These are phyloP conservation scores for Stomorhina lunata DNA, from an alignment of 2,888 invertebrate species.

Conservation along the genomic window DNA sequence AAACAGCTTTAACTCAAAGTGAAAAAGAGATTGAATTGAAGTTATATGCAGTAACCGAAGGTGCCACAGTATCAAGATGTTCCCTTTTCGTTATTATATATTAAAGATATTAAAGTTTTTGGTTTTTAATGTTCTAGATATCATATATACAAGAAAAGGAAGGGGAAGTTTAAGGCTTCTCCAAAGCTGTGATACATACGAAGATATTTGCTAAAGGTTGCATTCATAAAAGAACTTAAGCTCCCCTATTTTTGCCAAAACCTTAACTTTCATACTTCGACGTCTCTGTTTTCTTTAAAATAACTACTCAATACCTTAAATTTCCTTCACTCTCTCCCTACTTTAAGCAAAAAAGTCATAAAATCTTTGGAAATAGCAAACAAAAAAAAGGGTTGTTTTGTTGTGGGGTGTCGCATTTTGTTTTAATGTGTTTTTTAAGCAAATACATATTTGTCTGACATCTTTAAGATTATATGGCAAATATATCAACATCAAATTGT, in stretches of 20 bases:
- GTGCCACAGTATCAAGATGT: not conserved
- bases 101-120: not conserved
- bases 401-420: not conserved
- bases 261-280: not conserved
- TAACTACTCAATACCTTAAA: not conserved
- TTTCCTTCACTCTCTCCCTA: not conserved
- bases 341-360: not conserved
- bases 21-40: not conserved
- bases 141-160: not conserved
- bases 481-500: slow-evolving; percentile 25
- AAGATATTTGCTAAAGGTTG: not conserved
- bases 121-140: slow-evolving; percentile 15
- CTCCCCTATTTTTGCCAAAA: not conserved
- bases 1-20: slow-evolving; percentile 5
- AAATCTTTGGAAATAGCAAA: not conserved
- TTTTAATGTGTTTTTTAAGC: slow-evolving; percentile 73
- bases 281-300: not conserved
- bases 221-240: not conserved
- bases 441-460: slow-evolving; percentile 54
- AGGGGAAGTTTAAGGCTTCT: not conserved
- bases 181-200: not conserved
- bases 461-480: slow-evolving; percentile 31
- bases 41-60: not conserved
- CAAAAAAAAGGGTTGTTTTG: slow-evolving; percentile 43
- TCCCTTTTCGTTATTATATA: slow-evolving; percentile 6